Conservation (phyloP, 2,888 invertebrate genomes). For the Marronus borbonicus region DNA sequence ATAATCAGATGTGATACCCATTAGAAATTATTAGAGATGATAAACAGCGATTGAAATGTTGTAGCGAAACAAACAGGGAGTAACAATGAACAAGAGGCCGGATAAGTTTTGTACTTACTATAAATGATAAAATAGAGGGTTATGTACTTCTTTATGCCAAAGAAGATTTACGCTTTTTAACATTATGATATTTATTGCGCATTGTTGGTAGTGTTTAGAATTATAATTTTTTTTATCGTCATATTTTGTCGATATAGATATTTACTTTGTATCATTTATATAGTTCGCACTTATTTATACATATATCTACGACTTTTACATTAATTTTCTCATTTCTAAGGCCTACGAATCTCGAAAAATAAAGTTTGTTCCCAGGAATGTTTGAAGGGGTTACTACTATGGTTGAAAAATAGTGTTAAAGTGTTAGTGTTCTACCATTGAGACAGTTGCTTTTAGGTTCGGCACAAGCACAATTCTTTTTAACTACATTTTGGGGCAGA, state of each 20-base stretch:
- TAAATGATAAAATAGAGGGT: constrained; percentile 38
- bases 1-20: constrained; percentile 67
- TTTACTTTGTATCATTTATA: constrained; percentile 35
- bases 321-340: constrained; percentile 40
- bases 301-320: constrained; percentile 4
- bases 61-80: constrained; percentile 30
- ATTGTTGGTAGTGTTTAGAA: constrained; percentile 46
- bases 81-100: constrained; percentile 32
- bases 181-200: constrained; percentile 51
- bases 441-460: constrained; percentile 18
- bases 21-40: constrained; percentile 59
- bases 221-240: constrained; percentile 31
- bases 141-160: constrained; percentile 53
- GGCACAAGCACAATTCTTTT: constrained; percentile 38
- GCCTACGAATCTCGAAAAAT: constrained; percentile 48
- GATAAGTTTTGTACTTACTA: constrained; percentile 52
- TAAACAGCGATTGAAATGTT: constrained; percentile 46
- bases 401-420: constrained; percentile 45
- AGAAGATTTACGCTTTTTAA: constrained; percentile 53
- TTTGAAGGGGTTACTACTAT: constrained; percentile 46
- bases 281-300: constrained; percentile 37
- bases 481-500: constrained; percentile 13
- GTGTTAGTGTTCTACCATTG: constrained; percentile 41
- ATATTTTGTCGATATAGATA: constrained; percentile 27
- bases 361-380: constrained; percentile 47